phyloP scores from a whole-genome alignment of 2,797 vertebrate genomes.

The Gouania willdenowi region DNA sequence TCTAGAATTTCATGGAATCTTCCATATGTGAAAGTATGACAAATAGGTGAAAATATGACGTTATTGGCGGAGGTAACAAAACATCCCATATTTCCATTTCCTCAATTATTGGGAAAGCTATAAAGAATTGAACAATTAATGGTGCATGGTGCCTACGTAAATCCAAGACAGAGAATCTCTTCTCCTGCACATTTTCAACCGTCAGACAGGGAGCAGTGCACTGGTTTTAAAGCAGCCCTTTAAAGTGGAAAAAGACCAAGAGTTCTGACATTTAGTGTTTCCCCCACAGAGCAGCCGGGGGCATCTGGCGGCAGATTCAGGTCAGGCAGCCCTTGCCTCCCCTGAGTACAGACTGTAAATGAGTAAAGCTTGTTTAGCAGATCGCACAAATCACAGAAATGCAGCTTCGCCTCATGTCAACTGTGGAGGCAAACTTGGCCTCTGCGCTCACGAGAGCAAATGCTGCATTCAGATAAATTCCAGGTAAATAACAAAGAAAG shows the following conservation, averaged over 20 bases:
- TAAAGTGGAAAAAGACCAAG: not conserved
- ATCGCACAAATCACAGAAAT: not conserved
- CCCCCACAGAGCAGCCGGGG: slow-evolving; percentile 12
- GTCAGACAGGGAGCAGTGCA: slow-evolving; percentile 1
- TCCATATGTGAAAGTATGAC: too few species aligned
- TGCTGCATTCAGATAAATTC: not conserved
- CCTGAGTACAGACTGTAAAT: slow-evolving; percentile 3
- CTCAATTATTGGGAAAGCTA: too few species aligned
- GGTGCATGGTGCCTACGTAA: too few species aligned
- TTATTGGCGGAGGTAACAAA: too few species aligned
- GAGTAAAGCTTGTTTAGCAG: slow-evolving; percentile 7
- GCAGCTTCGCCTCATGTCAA: slow-evolving; percentile 6
- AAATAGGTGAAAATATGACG: too few species aligned
- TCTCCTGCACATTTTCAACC: not conserved
- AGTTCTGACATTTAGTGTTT: slow-evolving; percentile 8
- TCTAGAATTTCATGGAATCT: too few species aligned
- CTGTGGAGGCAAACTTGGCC: too few species aligned
- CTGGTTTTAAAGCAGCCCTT: slow-evolving; percentile 7
- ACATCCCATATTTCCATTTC: too few species aligned
- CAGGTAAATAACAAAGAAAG: too few species aligned
- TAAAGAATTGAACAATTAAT: too few species aligned
- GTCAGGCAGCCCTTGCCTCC: slow-evolving; percentile 22
- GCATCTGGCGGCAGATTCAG: slow-evolving; percentile 16
- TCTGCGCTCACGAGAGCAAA: slow-evolving; percentile 1
- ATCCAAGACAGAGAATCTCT: not conserved